These are phyloP conservation scores for Mus pahari DNA, from an alignment of 2,113 vertebrate genomes.

Conservation along the genomic window DNA sequence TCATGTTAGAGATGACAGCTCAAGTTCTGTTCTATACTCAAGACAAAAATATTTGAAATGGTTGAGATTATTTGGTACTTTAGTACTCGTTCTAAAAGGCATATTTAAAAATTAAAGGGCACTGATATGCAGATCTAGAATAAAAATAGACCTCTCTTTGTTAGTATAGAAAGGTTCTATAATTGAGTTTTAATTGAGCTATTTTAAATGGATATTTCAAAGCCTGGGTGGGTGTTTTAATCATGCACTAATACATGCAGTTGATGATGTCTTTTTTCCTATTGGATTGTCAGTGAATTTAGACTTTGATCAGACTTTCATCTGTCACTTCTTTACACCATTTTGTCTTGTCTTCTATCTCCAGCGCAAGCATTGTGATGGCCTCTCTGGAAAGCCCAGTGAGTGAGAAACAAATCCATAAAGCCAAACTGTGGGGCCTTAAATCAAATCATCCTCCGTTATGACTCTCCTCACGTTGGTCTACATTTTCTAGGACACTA, in stretches of 20 bases:
- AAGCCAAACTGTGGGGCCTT: not conserved
- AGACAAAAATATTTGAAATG: not conserved
- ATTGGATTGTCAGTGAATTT: constrained; percentile 22
- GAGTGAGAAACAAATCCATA: not conserved
- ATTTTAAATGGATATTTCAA: constrained; percentile 72
- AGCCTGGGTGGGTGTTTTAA: constrained; percentile 67
- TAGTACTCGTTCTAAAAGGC: constrained; percentile 12
- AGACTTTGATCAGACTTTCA: not conserved
- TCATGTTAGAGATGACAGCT: not conserved
- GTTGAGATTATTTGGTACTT: not conserved
- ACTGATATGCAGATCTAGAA: constrained; percentile 45
- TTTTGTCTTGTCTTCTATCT: not conserved
- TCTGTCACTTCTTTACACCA: not conserved
- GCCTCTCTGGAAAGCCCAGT: not conserved
- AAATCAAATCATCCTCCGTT: not conserved
- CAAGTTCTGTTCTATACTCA: constrained; percentile 14
- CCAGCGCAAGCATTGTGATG: not conserved
- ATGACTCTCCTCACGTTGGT: not conserved
- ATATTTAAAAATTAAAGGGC: constrained; percentile 65
- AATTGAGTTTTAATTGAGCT: constrained; percentile 67
- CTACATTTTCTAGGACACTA: not conserved
- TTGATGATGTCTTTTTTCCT: constrained; percentile 60
- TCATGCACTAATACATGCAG: constrained; percentile 35
- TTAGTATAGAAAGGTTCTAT: constrained; percentile 62
- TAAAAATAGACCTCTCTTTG: constrained; percentile 56